Evolutionary conservation across 2,888 invertebrate genomes (phyloP).

Genomic region (Apotomis turbidana): DNA sequence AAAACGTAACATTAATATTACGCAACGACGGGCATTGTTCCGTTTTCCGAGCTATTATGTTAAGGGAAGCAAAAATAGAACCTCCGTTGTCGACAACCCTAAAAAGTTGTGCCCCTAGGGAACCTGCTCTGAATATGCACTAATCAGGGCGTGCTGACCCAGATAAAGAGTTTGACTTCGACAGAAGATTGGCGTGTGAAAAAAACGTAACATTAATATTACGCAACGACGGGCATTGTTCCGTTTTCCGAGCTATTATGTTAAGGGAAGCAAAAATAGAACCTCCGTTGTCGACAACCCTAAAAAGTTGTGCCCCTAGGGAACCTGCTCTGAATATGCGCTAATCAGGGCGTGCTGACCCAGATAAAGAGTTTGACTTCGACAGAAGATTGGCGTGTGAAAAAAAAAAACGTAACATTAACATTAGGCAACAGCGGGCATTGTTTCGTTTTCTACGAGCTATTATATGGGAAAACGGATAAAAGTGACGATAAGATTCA

Average conservation of each 20-base stretch:
- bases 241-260: slow-evolving; percentile 8
- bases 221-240: slow-evolving; percentile 28
- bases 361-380: slow-evolving; percentile 20
- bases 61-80: too few species aligned
- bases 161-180: slow-evolving; percentile 19
- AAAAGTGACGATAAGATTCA: slow-evolving; percentile 39
- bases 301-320: too few species aligned
- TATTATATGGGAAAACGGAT: slow-evolving; percentile 44
- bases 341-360: slow-evolving; percentile 35
- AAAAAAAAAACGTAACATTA: slow-evolving; percentile 6
- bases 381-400: slow-evolving; percentile 35
- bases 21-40: too few species aligned
- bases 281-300: too few species aligned
- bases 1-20: too few species aligned
- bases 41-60: too few species aligned
- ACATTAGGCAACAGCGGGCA: too few species aligned
- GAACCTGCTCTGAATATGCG: slow-evolving; percentile 22
- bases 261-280: too few species aligned
- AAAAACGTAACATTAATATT: too few species aligned
- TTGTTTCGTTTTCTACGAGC: slow-evolving; percentile 15
- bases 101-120: slow-evolving; percentile 25
- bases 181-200: slow-evolving; percentile 36
- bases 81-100: slow-evolving; percentile 16
- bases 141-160: slow-evolving; percentile 36
- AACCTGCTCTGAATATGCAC: slow-evolving; percentile 20